Percentiles rank a stretch among this genome's conserved stretches.
Conservation (phyloP, 2,888 invertebrate species). For the Sminthurinus aureus region DNA sequence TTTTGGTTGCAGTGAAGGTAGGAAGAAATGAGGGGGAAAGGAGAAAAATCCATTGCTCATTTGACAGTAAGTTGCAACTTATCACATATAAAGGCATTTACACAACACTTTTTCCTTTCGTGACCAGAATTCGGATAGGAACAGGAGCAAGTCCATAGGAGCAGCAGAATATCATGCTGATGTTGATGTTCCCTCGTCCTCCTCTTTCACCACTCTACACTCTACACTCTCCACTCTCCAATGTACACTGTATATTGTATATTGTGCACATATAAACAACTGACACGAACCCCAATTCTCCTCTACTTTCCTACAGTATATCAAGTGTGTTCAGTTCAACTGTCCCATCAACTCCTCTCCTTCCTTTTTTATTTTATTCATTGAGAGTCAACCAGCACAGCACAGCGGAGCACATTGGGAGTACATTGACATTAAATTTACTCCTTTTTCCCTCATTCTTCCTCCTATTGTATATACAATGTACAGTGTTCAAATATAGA, state of each 20-base stretch:
- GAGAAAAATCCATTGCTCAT: conserved; percentile 40
- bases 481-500: no score
- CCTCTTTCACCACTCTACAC: not conserved
- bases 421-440: no score
- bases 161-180: no score
- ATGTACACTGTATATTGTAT: no score
- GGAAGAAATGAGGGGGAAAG: not conserved
- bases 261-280: not conserved
- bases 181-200: no score
- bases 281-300: not conserved
- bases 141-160: no score
- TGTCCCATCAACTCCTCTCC: not conserved
- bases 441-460: no score
- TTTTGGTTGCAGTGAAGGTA: no score
- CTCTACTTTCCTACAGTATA: not conserved
- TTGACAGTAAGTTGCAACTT: conserved; percentile 46
- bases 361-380: not conserved
- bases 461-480: no score
- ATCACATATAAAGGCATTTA: conserved; percentile 48
- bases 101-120: conserved; percentile 45
- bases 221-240: not conserved
- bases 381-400: not conserved
- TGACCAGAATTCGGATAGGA: conserved; percentile 44
- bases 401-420: not conserved
- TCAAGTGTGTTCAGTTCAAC: not conserved